Evolutionary conservation across 2,888 invertebrate species (phyloP).

Genomic region (Lasioglossum calceatum): DNA sequence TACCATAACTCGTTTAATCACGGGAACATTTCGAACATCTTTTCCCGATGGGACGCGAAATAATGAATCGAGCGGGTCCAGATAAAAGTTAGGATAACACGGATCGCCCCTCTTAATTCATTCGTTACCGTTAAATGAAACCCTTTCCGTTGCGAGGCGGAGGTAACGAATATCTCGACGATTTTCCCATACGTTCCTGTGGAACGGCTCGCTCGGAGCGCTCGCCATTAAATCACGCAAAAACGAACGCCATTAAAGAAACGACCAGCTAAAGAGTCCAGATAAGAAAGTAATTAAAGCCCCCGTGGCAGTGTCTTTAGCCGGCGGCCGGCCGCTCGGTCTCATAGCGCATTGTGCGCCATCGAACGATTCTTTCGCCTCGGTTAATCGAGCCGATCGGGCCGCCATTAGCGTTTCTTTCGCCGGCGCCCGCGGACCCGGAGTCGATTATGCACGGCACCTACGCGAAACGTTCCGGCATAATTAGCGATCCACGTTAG

Average conservation of each 20-base stretch:
- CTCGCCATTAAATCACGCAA: conserved; percentile 59
- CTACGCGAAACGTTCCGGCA: conserved; percentile 50
- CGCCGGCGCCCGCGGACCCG: conserved; percentile 18
- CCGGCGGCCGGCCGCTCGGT: conserved; percentile 33
- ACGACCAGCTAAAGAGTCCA: conserved; percentile 50
- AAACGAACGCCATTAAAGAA: conserved; percentile 60
- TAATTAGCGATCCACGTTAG: conserved; percentile 68
- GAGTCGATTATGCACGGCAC: conserved; percentile 49
- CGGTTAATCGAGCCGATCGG: conserved; percentile 57
- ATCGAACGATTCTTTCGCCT: conserved; percentile 41
- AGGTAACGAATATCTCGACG: conserved; percentile 44
- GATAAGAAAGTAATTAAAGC: conserved; percentile 62
- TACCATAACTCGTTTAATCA: background rate
- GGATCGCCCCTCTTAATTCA: conserved; percentile 3
- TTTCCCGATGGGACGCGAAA: background rate
- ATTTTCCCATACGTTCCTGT: conserved; percentile 52
- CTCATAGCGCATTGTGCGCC: conserved; percentile 58
- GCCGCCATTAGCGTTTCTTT: conserved; percentile 56
- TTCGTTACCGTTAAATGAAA: conserved; percentile 13
- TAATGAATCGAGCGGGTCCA: background rate
- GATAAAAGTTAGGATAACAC: conserved; percentile 10
- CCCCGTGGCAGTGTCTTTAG: conserved; percentile 51
- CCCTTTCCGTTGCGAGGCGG: conserved; percentile 40
- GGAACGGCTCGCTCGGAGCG: conserved; percentile 40
- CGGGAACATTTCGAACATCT: background rate